These are phyloP conservation scores for Anastrepha ludens DNA, from an alignment of 1,140 invertebrate genomes.

Conservation along the genomic window DNA sequence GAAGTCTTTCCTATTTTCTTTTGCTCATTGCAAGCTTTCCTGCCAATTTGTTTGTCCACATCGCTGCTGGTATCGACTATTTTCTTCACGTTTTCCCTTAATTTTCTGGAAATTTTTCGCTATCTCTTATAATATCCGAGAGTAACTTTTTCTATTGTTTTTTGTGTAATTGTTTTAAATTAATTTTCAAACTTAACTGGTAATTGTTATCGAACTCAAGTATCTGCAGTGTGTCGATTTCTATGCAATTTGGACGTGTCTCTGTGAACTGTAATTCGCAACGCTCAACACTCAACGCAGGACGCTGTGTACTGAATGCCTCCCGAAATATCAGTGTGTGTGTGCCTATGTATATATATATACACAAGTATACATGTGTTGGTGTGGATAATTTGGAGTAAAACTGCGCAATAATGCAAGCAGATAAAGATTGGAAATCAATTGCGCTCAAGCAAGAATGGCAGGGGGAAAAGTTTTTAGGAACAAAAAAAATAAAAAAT, in stretches of 20 bases:
- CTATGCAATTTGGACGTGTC: conserved; percentile 22
- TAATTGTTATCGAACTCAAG: conserved; percentile 52
- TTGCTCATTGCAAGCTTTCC: no score
- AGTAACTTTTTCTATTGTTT: conserved; percentile 41
- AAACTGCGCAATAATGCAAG: conserved; percentile 36
- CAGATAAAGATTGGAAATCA: conserved; percentile 33
- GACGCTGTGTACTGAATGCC: background rate
- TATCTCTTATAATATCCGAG: background rate
- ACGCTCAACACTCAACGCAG: background rate
- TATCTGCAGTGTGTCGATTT: conserved; percentile 50
- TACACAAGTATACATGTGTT: background rate
- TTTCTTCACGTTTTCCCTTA: background rate
- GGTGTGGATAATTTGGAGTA: background rate
- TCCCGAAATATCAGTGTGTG: background rate
- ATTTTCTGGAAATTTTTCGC: conserved; percentile 9
- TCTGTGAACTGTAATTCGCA: conserved; percentile 13
- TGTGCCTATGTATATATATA: background rate
- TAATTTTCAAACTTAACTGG: conserved; percentile 39
- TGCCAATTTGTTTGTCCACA: no score
- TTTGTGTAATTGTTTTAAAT: conserved; percentile 49
- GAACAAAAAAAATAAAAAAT: background rate
- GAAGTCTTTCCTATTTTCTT: no score
- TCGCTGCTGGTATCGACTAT: background rate
- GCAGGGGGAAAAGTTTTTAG: background rate
- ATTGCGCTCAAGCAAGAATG: background rate